phyloP scores from a whole-genome alignment of 35 echinoderm and acorn worm genomes.

The Apostichopus parvimensis region DNA sequence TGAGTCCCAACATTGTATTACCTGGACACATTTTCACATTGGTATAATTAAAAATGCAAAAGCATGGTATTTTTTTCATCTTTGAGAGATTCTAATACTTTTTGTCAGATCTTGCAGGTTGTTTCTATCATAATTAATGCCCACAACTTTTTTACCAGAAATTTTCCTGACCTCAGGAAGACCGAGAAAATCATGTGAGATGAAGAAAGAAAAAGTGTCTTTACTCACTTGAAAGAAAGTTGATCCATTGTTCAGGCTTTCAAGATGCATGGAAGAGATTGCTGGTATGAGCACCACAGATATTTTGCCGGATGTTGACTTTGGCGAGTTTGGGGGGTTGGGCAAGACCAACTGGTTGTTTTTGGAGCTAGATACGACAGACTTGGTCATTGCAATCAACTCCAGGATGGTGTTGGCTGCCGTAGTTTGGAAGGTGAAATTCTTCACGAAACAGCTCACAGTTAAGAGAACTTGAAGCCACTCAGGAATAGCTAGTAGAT shows the following conservation, averaged over 20 bases:
- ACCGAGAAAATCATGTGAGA: neutral
- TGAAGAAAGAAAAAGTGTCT: neutral
- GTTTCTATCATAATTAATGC: neutral
- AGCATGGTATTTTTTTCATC: too few relatives aligned
- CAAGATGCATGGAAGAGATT: slow-evolving; percentile 83
- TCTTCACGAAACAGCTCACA: slow-evolving; percentile 83
- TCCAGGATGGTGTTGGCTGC: slow-evolving; percentile 86
- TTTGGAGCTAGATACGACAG: slow-evolving; percentile 77
- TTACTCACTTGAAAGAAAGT: slow-evolving; percentile 87
- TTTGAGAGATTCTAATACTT: too few relatives aligned
- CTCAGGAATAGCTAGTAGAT: slow-evolving; percentile 74
- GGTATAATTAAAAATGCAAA: too few relatives aligned
- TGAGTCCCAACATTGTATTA: too few relatives aligned
- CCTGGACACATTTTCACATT: too few relatives aligned
- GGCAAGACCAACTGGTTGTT: slow-evolving; percentile 74
- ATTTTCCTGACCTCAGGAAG: too few relatives aligned
- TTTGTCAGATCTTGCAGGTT: neutral
- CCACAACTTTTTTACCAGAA: too few relatives aligned
- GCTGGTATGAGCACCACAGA: slow-evolving; percentile 95
- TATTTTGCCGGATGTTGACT: slow-evolving; percentile 63
- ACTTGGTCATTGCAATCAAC: slow-evolving; percentile 89
- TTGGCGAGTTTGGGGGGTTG: slow-evolving; percentile 85
- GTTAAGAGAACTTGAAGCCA: slow-evolving; percentile 91
- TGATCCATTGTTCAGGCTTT: slow-evolving; percentile 78
- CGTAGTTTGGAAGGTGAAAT: slow-evolving; percentile 80